Conservation (phyloP, 2,888 invertebrate species). For the Leptogaster cylindrica region DNA sequence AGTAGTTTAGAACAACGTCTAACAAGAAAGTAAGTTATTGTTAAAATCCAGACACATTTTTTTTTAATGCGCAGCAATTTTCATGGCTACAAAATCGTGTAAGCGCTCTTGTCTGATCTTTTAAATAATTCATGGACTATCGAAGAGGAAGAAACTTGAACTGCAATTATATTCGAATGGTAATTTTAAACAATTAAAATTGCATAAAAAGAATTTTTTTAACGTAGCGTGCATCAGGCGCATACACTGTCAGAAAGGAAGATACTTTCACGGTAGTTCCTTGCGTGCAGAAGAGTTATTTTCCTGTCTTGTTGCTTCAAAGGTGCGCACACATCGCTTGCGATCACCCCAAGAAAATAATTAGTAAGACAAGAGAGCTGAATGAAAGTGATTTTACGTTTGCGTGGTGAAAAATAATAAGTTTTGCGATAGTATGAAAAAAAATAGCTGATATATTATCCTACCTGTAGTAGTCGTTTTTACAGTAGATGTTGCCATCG, state of each 20-base stretch:
- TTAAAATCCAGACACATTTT: no score
- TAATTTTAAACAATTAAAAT: conserved; percentile 47
- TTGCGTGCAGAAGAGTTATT: conserved; percentile 45
- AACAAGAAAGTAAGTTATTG: no score
- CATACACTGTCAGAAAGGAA: conserved; percentile 26
- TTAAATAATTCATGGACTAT: conserved; percentile 28
- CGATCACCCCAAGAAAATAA: conserved; percentile 39
- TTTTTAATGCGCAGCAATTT: no score
- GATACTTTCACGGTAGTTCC: conserved; percentile 20
- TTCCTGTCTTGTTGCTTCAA: conserved; percentile 38
- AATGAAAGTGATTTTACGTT: conserved; percentile 44
- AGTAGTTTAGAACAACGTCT: no score
- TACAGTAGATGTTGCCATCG: conserved; percentile 94
- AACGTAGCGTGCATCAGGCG: conserved; percentile 42
- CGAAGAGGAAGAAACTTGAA: conserved; percentile 19
- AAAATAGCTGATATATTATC: conserved; percentile 53
- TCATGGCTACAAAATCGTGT: conserved; percentile 5
- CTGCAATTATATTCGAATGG: conserved; percentile 44
- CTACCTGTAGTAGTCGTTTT: conserved; percentile 95
- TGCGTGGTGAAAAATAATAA: conserved; percentile 26
- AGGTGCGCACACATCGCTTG: conserved; percentile 29
- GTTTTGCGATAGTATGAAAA: conserved; percentile 5
- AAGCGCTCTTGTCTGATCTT: not conserved
- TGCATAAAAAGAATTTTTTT: conserved; percentile 47
- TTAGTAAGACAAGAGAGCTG: conserved; percentile 44